phyloP scores from a whole-genome alignment of 2,113 vertebrate genomes.

The Caranx ignobilis region DNA sequence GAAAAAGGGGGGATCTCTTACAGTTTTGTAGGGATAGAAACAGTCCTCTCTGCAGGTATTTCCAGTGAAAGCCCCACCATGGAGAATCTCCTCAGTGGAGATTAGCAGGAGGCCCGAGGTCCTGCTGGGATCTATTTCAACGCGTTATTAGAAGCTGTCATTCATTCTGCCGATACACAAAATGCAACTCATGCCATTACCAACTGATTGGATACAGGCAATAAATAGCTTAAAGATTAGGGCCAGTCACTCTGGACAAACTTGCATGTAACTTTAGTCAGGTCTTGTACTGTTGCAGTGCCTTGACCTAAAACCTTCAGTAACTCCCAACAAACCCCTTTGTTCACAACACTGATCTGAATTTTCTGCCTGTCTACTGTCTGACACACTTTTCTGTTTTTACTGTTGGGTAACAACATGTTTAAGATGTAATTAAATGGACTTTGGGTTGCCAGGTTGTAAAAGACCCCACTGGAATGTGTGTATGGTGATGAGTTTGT shows the following conservation, averaged over 20 bases:
- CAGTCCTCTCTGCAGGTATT: conserved; percentile 65
- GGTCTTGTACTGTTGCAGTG: background rate
- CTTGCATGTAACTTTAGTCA: conserved; percentile 15
- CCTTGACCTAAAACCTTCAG: background rate
- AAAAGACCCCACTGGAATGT: too few species aligned
- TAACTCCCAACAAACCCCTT: background rate
- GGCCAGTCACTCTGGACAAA: conserved; percentile 43
- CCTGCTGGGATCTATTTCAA: conserved; percentile 70
- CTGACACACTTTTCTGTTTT: background rate
- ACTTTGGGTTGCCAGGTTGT: too few species aligned
- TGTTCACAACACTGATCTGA: background rate
- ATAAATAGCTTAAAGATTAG: conserved; percentile 52
- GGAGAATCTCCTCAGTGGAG: conserved; percentile 57
- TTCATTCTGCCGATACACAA: conserved; percentile 44
- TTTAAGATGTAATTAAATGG: too few species aligned
- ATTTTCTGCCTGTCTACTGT: background rate
- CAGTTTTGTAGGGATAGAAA: conserved; percentile 55
- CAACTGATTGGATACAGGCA: conserved; percentile 46
- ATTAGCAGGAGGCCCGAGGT: conserved; percentile 55
- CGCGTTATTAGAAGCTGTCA: conserved; percentile 64
- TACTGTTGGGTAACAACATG: background rate
- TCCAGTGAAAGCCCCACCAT: conserved; percentile 54
- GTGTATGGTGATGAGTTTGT: too few species aligned
- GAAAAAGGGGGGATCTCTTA: conserved; percentile 53
- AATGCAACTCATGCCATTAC: conserved; percentile 44